Base-by-base conservation (phyloP, 2,888 invertebrate species). In the Cosmia pyralina region DNA sequence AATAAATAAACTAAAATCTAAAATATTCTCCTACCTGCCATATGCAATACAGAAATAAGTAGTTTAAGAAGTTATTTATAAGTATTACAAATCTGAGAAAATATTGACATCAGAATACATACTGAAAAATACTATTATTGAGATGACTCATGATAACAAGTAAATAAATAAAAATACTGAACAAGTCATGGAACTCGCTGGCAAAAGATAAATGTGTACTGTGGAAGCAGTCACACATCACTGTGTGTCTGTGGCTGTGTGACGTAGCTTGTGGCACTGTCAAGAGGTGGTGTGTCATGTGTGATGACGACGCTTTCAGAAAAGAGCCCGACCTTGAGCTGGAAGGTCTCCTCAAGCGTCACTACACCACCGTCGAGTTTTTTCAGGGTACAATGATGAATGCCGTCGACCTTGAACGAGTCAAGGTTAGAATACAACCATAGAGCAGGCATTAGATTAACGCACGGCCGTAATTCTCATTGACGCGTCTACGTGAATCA, bases 371-470 rank as follows among this genome's bases (percentile, higher is more conserved):
- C 96, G 99, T 99, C 97, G 99, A 99, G 98, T 99, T 99, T 98
- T 99, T 99, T 98, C 99, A 99, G 98, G 99, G 99, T 96, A 99
- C 99, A 96, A 99, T 99, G 97, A 99, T 99, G 99, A 99, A 99
- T 97, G 99, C 99, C 93, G 99, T 99, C 97, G 99, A 99, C 97
- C 98, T 99, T 98, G 99, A 99, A 96, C 97, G 99, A 97, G 99
- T 99, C 97, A 99, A 99, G 98, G 99, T 99, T 98, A 97, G 97
- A 94, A 93, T 93, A 93, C 93, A 93, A 95, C 92, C 92, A 92
- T 96, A 96, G 94, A 89, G 90, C 94, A 94, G 96, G 94, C 95
- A 95, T 95, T 96, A 96, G 96, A 93, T 90, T 90, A 92, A 89
- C 93, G 96, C 96, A 96, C 96, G 96, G 95, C 96, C 95, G 94